Evolutionary conservation across 2,113 vertebrate genomes (phyloP).

Genomic region (rabbit (Oryctolagus cuniculus)): DNA sequence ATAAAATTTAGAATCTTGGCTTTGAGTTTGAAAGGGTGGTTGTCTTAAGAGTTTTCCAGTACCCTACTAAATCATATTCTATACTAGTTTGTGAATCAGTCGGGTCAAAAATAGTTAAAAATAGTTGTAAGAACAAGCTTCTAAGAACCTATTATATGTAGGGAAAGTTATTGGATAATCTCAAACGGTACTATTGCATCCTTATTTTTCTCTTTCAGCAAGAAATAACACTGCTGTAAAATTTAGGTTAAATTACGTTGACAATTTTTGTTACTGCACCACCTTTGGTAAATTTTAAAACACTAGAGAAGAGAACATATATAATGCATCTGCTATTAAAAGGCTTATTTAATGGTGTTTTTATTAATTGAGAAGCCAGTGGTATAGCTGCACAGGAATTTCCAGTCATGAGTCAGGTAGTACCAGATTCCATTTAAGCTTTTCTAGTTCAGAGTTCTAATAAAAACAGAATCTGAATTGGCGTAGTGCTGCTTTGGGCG

Average conservation of each 20-base stretch:
- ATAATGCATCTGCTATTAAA: neutral
- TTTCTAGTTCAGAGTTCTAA: conserved; percentile 17
- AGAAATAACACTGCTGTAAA: neutral
- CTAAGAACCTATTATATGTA: neutral
- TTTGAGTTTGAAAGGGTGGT: neutral
- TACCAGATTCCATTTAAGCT: neutral
- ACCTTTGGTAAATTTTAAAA: conserved; percentile 22
- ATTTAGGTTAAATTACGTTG: neutral
- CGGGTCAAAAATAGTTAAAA: conserved; percentile 1
- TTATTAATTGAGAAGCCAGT: conserved; percentile 38
- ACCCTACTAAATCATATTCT: neutral
- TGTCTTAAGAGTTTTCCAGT: neutral
- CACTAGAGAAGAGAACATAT: conserved; percentile 11
- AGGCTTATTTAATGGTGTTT: conserved; percentile 32
- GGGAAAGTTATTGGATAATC: neutral
- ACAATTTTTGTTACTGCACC: neutral
- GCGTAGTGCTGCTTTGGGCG: neutral
- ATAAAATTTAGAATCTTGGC: neutral
- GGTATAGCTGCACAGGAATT: neutral
- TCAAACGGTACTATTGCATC: neutral
- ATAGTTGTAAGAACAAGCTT: neutral
- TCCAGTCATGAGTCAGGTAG: neutral
- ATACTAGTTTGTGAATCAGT: neutral
- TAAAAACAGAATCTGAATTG: neutral
- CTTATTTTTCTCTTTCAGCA: neutral